phyloP scores from a whole-genome alignment of 1,140 invertebrate species.

The Hermetia illucens region DNA sequence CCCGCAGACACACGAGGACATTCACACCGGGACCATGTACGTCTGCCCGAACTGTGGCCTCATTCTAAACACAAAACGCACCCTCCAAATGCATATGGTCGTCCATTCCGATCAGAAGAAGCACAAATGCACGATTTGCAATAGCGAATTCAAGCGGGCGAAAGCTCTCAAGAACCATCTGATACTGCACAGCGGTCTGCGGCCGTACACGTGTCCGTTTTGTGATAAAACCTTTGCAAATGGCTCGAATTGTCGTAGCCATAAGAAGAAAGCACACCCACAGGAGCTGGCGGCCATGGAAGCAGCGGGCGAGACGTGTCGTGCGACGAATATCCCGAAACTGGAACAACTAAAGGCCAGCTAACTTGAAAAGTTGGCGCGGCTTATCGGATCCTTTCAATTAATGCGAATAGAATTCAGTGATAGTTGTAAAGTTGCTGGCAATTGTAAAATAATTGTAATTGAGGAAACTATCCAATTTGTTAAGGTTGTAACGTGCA shows the following conservation, averaged over 20 bases:
- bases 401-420: no score
- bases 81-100: slow-evolving; percentile 32
- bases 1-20: slow-evolving; percentile 24
- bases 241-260: slow-evolving; percentile 34
- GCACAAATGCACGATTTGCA: slow-evolving; percentile 31
- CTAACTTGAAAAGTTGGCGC: no score
- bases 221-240: slow-evolving; percentile 34
- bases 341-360: slow-evolving; percentile 21
- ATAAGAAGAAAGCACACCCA: slow-evolving; percentile 34
- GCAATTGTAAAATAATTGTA: no score
- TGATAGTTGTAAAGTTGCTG: no score
- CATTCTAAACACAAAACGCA: slow-evolving; percentile 31
- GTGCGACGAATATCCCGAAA: slow-evolving; percentile 17
- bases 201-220: slow-evolving; percentile 34
- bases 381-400: no score
- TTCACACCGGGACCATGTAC: slow-evolving; percentile 29
- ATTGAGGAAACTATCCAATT: no score
- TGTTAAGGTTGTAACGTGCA: no score
- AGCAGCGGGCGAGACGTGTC: slow-evolving; percentile 13
- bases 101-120: slow-evolving; percentile 31
- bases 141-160: slow-evolving; percentile 21
- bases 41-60: slow-evolving; percentile 31
- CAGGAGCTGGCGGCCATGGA: slow-evolving; percentile 30
- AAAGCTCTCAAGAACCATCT: slow-evolving; percentile 31
- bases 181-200: slow-evolving; percentile 32